phyloP scores from a whole-genome alignment of 2,888 invertebrate species.

The Drosophila hamatofila region DNA sequence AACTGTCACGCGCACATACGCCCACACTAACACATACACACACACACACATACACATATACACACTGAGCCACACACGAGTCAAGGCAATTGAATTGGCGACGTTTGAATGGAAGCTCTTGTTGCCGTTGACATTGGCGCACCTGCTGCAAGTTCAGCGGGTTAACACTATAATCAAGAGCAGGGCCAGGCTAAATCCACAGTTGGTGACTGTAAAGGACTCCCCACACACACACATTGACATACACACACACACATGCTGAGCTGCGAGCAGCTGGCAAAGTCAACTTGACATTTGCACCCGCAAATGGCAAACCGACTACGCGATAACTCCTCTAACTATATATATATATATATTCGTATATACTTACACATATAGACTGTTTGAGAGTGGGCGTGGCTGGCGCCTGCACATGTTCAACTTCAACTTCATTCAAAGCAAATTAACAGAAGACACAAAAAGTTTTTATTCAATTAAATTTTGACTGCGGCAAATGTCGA shows the following conservation, averaged over 20 bases:
- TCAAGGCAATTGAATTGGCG: constrained; percentile 62
- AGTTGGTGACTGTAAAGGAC: constrained; percentile 44
- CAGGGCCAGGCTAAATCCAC: constrained; percentile 37
- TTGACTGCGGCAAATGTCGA: constrained; percentile 41
- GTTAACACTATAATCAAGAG: constrained; percentile 79
- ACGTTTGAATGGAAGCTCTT: constrained; percentile 59
- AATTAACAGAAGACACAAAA: constrained; percentile 75
- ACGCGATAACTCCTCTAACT: constrained; percentile 54
- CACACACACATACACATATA: neutral
- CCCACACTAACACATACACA: neutral
- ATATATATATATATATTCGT: constrained; percentile 1
- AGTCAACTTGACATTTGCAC: constrained; percentile 81
- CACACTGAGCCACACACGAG: neutral
- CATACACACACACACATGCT: constrained; percentile 44
- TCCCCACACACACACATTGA: constrained; percentile 29
- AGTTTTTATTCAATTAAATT: constrained; percentile 79
- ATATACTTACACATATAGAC: constrained; percentile 22
- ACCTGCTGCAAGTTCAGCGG: constrained; percentile 75
- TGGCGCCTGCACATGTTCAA: constrained; percentile 42
- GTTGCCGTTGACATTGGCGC: constrained; percentile 47
- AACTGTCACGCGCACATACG: neutral
- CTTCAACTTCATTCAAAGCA: constrained; percentile 71
- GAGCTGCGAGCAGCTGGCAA: constrained; percentile 61
- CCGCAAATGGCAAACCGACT: constrained; percentile 68
- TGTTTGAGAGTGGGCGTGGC: constrained; percentile 12